phyloP scores from a whole-genome alignment of 2,797 vertebrate genomes.

The Bufotes viridis region DNA sequence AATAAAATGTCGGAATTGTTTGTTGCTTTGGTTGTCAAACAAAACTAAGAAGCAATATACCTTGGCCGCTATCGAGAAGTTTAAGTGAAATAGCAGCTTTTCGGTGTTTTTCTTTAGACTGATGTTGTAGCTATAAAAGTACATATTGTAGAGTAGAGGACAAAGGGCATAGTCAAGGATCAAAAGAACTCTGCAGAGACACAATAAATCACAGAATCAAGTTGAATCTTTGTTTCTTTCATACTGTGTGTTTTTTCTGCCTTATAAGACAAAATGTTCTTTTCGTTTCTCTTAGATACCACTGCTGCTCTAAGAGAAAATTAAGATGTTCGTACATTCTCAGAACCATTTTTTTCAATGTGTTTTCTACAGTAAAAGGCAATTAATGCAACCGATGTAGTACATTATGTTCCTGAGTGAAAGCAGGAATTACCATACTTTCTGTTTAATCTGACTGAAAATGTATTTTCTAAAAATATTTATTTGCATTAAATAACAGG shows the following conservation, averaged over 20 bases:
- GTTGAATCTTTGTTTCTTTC: slow-evolving; percentile 53
- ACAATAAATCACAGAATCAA: slow-evolving; percentile 59
- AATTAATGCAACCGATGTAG: slow-evolving; percentile 15
- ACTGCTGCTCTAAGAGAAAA: slow-evolving; percentile 34
- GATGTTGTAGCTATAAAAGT: slow-evolving; percentile 55
- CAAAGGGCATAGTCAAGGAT: slow-evolving; percentile 57
- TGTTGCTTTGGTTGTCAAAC: slow-evolving; percentile 16
- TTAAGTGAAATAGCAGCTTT: slow-evolving; percentile 57
- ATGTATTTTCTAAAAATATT: not conserved
- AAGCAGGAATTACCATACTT: slow-evolving; percentile 7
- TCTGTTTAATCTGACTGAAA: not conserved
- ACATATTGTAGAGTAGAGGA: slow-evolving; percentile 55
- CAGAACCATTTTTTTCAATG: slow-evolving; percentile 8
- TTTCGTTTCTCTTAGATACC: slow-evolving; percentile 31
- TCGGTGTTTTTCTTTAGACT: slow-evolving; percentile 44
- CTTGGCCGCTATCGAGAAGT: not conserved
- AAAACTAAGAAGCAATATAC: slow-evolving; percentile 32
- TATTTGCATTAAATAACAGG: not conserved
- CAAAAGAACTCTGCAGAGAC: slow-evolving; percentile 56
- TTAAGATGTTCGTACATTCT: slow-evolving; percentile 28
- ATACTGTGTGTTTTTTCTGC: slow-evolving; percentile 44
- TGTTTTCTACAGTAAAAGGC: slow-evolving; percentile 16
- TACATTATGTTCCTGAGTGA: slow-evolving; percentile 9
- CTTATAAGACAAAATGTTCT: slow-evolving; percentile 56
- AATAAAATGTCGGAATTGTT: not conserved